These are phyloP conservation scores for Myotis vivesi DNA, from an alignment of 2,797 vertebrate species.

Conservation along the genomic window DNA sequence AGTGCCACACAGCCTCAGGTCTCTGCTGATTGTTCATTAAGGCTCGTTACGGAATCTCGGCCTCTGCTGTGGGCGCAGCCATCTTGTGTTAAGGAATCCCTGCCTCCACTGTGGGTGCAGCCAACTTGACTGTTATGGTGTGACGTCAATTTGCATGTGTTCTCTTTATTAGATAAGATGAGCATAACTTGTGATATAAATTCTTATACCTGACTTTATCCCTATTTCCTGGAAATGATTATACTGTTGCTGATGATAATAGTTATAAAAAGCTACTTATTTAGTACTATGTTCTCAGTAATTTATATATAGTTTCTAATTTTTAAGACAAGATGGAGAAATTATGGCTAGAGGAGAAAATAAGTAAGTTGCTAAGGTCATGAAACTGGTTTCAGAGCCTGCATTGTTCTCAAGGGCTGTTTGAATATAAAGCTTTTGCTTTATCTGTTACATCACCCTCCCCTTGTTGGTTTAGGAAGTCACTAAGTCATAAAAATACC, in stretches of 20 bases:
- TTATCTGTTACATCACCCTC: neutral
- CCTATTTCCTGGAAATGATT: slow-evolving; percentile 28
- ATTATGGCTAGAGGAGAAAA: neutral
- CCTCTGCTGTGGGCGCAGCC: no score
- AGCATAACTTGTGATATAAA: neutral
- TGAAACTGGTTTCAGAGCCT: neutral
- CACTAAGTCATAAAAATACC: neutral
- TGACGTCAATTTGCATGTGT: no score
- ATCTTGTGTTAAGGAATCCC: no score
- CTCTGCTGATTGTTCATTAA: no score
- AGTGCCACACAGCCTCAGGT: no score
- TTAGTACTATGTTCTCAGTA: neutral
- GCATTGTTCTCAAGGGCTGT: neutral
- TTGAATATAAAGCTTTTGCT: slow-evolving; percentile 24
- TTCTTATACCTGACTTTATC: neutral
- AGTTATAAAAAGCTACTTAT: slow-evolving; percentile 31
- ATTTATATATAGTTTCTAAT: slow-evolving; percentile 12
- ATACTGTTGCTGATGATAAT: neutral
- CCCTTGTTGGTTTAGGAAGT: neutral
- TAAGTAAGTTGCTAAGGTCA: slow-evolving; percentile 1
- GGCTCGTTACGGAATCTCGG: no score
- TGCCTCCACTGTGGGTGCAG: no score
- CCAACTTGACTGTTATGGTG: no score
- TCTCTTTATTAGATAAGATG: neutral
- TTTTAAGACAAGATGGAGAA: slow-evolving; percentile 24